Conservation (phyloP, 2,113 vertebrate species). For the Elaphurus davidianus region DNA sequence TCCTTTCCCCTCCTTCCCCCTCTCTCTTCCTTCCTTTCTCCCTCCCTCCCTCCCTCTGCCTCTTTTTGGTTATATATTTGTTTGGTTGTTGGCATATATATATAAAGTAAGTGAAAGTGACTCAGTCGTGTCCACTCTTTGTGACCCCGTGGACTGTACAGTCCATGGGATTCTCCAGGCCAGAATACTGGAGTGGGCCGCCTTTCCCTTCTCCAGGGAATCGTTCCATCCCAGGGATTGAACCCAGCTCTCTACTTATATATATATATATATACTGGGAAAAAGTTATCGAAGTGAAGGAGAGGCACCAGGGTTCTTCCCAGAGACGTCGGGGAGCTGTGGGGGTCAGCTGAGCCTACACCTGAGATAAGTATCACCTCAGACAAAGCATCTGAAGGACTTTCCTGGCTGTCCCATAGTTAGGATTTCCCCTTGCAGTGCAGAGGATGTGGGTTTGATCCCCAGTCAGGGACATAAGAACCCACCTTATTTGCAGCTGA, state of each 20-base stretch:
- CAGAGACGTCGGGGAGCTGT: neutral
- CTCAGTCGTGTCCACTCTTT: fast-evolving
- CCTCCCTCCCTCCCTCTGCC: neutral
- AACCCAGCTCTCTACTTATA: neutral
- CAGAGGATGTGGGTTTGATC: neutral
- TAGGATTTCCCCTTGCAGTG: neutral
- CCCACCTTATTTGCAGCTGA: neutral
- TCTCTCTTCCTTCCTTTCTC: neutral
- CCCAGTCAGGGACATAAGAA: neutral
- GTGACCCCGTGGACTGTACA: neutral
- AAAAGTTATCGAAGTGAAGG: neutral
- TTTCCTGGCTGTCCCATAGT: fast-evolving
- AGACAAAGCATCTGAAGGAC: neutral
- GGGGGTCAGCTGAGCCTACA: neutral
- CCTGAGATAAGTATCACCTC: neutral
- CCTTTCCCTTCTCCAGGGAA: neutral
- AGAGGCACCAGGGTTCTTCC: neutral
- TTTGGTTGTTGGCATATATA: neutral
- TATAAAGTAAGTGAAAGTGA: neutral
- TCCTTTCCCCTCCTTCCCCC: neutral
- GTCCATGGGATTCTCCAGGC: neutral
- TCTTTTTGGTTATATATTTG: neutral
- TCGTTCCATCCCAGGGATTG: neutral
- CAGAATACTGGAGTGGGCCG: neutral
- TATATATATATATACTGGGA: neutral